Conservation (phyloP, 2,113 vertebrate species). For the Podilymbus podiceps region DNA sequence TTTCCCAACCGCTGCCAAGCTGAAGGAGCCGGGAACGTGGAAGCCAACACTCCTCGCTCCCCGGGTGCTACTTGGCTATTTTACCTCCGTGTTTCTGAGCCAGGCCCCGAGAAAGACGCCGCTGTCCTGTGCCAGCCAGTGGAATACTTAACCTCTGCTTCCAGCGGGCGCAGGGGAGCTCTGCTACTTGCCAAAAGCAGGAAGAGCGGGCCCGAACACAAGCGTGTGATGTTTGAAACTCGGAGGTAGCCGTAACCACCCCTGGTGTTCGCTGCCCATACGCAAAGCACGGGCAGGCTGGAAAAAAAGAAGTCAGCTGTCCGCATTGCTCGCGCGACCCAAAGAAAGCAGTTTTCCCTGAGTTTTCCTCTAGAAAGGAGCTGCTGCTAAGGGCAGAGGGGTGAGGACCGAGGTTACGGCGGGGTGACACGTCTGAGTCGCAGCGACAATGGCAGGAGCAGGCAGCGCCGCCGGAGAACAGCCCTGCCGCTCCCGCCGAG, state of each 20-base stretch:
- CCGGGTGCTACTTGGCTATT: neutral
- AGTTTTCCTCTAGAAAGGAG: neutral
- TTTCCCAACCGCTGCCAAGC: neutral
- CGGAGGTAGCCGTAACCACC: neutral
- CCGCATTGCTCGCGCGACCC: fast-evolving
- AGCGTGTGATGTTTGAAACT: fast-evolving
- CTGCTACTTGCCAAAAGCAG: neutral
- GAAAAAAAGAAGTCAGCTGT: neutral
- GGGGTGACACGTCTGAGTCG: neutral
- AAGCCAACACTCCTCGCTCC: neutral
- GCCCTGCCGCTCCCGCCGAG: neutral
- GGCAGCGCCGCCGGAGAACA: neutral
- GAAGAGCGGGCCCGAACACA: neutral
- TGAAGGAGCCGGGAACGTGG: fast-evolving
- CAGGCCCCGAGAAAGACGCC: fast-evolving
- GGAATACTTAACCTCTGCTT: too few species aligned
- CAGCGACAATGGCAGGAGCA: neutral
- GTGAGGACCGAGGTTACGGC: neutral
- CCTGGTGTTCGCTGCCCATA: neutral
- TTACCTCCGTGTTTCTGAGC: neutral
- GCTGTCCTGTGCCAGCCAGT: neutral
- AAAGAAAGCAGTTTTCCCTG: neutral
- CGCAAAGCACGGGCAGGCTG: neutral
- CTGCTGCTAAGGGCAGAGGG: neutral
- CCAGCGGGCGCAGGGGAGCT: neutral